phyloP scores from a whole-genome alignment of 2,888 invertebrate genomes.

The Pyrochroa serraticornis region DNA sequence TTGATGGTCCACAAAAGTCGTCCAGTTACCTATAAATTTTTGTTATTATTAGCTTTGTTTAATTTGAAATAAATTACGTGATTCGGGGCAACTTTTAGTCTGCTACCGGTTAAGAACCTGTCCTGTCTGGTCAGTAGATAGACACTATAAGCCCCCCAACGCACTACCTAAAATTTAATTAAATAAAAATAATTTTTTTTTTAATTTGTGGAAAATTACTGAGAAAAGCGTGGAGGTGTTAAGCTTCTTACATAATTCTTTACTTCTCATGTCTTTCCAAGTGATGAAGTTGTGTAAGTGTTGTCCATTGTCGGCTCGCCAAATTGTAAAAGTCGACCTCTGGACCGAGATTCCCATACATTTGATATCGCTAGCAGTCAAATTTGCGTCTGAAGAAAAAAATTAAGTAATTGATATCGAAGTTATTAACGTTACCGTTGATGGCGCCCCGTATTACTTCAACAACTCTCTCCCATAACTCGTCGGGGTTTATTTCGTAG shows the following conservation, averaged over 20 bases:
- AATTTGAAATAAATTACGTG: slow-evolving; percentile 66
- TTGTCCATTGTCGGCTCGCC: slow-evolving; percentile 66
- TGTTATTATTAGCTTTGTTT: background rate
- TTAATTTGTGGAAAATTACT: slow-evolving; percentile 47
- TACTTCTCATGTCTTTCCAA: slow-evolving; percentile 72
- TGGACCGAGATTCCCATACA: slow-evolving; percentile 75
- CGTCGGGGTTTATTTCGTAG: slow-evolving; percentile 88
- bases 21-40: slow-evolving; percentile 53
- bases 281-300: slow-evolving; percentile 71
- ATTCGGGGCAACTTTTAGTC: slow-evolving; percentile 81
- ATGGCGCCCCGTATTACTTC: slow-evolving; percentile 73
- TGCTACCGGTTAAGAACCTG: slow-evolving; percentile 83
- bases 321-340: slow-evolving; percentile 69
- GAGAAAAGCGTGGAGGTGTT: slow-evolving; percentile 63
- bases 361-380: slow-evolving; percentile 70
- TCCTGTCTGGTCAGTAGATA: slow-evolving; percentile 80
- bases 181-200: background rate
- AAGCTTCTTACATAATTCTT: slow-evolving; percentile 62
- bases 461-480: slow-evolving; percentile 74
- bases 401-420: slow-evolving; percentile 8
- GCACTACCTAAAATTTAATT: slow-evolving; percentile 62
- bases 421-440: slow-evolving; percentile 61
- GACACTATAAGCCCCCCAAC: slow-evolving; percentile 69
- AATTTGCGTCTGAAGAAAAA: slow-evolving; percentile 67
- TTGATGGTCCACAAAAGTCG: slow-evolving; percentile 80